Base-by-base conservation (phyloP, 1,140 invertebrate genomes). In the Chrysoperla carnea region DNA sequence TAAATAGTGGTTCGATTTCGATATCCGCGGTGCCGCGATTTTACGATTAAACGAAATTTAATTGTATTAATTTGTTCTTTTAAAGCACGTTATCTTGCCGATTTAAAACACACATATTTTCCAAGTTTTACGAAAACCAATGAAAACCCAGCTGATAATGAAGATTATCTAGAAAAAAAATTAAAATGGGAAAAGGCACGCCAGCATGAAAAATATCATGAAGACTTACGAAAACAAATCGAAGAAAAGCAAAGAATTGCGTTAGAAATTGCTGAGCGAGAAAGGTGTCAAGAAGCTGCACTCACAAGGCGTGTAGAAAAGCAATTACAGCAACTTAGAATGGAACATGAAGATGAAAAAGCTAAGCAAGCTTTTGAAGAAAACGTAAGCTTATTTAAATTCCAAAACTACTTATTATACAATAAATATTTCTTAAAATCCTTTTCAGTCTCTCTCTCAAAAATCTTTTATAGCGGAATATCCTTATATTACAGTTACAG, bases 291-390 rank as follows among this genome's bases (percentile, higher is more conserved):
- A 42, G 51, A 70, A 47, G 63, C 68, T 46, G 57, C 69, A 6
- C 68, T 70, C 46, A 70, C 68, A 55, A 54, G 63, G 29, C 54
- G 69, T 1, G 49, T 71, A 17, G 70, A 72, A 41, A 63, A 69
- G 46, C 70, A 72, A 45, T 46, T 72, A 41, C 48, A 67, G 11
- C 56, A 65, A 42, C 56, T 72, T 53, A 61, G 62, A 29, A 54
- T 62, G 31, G 63, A 69, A 36, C 65, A 68, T 41, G 53, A 63
- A 28, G 52, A 51, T 8, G 68, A 72, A 31, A 57, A 60, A 36
- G 31, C 31, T 4, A 33, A 33, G 17, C 17, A 23, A 23, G 17
- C 17, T 23, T 23, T 23, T 23, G 17, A 23, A 23, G 17, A 23
- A 23, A 23, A 23, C 5, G 17, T 23, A 23, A 23, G 17, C 8